Base-by-base conservation (phyloP, 2,797 vertebrate genomes). In the Oryzias dopingdopingensis region DNA sequence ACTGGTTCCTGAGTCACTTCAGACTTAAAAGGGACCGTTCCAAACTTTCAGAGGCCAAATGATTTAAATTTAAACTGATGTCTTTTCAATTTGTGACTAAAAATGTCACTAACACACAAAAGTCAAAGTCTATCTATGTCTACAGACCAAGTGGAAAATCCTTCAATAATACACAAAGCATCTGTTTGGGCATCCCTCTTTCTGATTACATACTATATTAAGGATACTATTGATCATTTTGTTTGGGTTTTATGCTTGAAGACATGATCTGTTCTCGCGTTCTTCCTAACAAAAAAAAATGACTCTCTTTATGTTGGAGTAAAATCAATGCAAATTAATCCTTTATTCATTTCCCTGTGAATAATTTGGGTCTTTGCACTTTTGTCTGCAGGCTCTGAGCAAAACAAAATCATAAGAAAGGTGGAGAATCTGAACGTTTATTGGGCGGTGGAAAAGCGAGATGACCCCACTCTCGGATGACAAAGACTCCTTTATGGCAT, bases 251-350 rank as follows among this genome's bases (percentile, higher is more conserved):
- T 74, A 85, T 81, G 67, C 77, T 72, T 54, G 73, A 83, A 80
- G 64, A 86, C 89, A 84, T 70, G 70, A 86, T 74, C 72, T 72
- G 69, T 82, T 76, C 63, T 89, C 67, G 62, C 24, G 62, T 77
- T 79, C 51, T 65, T 67, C 62, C 65, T 71, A 52, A 67, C 76
- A 78, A 90, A 90, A 83, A 90, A 83, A 91, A 91, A 81, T 71
- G 56, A 83, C 84, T 84, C 57, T 80, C 82, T 90, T 92, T 92
- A 89, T 91, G 32, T 58, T 56, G 48, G 68, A 70, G 82, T 70
- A 72, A 92, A 92, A 91, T 93, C 89, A 87, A 93, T 93, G 91
- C 91, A 93, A 93, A 93, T 92, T 73, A 88, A 89, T 89, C 91
- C 85, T 92, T 93, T 93, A 88, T 92, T 76, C 88, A 80, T 91